Percentiles rank a stretch among this genome's conserved stretches.
Conservation (phyloP, 2,113 vertebrate species). For the Todiramphus saurophagus region DNA sequence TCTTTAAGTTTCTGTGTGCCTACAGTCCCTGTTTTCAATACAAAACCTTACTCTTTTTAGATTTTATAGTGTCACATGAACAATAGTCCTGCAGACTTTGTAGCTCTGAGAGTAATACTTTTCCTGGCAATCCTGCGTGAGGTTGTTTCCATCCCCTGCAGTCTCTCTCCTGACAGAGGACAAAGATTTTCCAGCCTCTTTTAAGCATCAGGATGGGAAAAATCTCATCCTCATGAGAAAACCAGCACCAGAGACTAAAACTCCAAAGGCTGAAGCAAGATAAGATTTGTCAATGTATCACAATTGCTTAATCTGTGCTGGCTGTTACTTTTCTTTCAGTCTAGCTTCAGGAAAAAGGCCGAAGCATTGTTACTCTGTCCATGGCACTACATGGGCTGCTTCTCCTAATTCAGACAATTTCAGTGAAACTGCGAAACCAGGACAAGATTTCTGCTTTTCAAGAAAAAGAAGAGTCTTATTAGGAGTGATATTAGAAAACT, state of each 20-base stretch:
- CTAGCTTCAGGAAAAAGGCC: neutral
- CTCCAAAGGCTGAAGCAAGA: neutral
- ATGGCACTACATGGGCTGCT: neutral
- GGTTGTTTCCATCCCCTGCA: neutral
- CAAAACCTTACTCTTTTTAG: neutral
- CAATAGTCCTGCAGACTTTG: neutral
- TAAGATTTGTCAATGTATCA: neutral
- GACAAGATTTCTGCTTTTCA: neutral
- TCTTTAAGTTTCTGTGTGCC: neutral
- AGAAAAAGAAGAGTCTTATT: neutral
- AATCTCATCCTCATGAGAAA: neutral
- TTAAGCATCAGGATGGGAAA: neutral
- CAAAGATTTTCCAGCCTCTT: neutral
- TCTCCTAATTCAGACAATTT: neutral
- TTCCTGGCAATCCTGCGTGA: neutral
- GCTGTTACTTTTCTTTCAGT: neutral
- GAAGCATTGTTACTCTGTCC: neutral
- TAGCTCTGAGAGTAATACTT: neutral
- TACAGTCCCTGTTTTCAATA: neutral
- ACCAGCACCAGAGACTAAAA: neutral
- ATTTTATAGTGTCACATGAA: neutral
- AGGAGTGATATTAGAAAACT: neutral
- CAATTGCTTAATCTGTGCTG: neutral
- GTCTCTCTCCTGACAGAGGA: neutral
- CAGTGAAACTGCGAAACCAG: neutral